Percentiles rank a stretch among this genome's conserved stretches.
Evolutionary conservation across 2,888 invertebrate species (phyloP).

Genomic region (Epistrophe grossulariae): DNA sequence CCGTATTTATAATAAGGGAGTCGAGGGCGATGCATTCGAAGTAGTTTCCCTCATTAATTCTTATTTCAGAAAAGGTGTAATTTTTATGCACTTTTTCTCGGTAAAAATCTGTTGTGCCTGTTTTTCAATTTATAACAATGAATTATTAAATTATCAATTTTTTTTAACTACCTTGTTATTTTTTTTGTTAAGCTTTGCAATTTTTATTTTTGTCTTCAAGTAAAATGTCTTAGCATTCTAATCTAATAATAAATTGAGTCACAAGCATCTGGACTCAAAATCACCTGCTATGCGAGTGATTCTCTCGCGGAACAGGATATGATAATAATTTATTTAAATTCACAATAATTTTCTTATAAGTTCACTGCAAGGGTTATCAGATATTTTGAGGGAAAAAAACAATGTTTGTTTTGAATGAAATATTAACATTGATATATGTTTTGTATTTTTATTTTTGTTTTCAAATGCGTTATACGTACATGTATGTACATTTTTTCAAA

Average conservation of each 20-base stretch:
- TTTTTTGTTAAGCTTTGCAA: not conserved
- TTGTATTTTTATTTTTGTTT: not conserved
- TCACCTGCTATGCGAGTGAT: conserved; percentile 42
- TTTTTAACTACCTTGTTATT: no score
- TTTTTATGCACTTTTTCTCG: no score
- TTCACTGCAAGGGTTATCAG: conserved; percentile 56
- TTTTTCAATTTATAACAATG: no score
- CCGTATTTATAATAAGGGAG: no score
- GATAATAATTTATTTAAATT: conserved; percentile 52
- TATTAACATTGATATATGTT: not conserved
- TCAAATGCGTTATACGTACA: not conserved
- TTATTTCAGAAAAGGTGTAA: no score
- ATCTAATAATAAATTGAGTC: not conserved
- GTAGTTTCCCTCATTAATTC: no score
- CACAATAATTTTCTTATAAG: conserved; percentile 25
- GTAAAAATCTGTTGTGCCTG: no score
- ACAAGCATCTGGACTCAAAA: conserved; percentile 47
- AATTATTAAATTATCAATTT: no score
- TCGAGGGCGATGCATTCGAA: no score
- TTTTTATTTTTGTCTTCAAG: not conserved
- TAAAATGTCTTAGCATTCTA: no score
- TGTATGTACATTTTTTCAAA: no score
- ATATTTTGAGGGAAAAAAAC: not conserved
- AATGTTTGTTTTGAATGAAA: conserved; percentile 9
- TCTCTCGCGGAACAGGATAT: conserved; percentile 36